Base-by-base conservation (phyloP, 1,140 invertebrate species). In the Triops cancriformis region DNA sequence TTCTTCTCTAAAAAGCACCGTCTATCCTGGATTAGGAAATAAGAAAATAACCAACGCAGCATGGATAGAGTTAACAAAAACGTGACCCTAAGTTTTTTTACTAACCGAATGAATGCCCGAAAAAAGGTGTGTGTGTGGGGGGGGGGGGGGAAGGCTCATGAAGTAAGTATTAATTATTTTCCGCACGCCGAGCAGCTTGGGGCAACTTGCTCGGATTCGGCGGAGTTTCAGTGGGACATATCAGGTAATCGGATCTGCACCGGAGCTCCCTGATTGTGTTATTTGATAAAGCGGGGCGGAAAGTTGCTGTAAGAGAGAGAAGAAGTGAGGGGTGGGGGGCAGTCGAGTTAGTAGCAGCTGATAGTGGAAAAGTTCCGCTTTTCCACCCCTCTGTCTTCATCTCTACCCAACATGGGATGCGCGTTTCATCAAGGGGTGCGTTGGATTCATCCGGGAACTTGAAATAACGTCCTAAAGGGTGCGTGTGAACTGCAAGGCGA, bases 401-500 rank as follows among this genome's bases (percentile, higher is more conserved):
- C 51, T 23, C 1, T 18, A n/a, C 18, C 23, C 14, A 64, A n/a
- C 23, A 18, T 64, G 10, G 14, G 6, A 64, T 14, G 23, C 14
- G 2, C 23, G 14, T 10, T 23, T 6, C 51, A 18, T 18, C 51
- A 11, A 64, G 51, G 51, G 51, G n/a, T 64, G 51, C 18, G 51
- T 45, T 5, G 43, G 43, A 23, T 18, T 5, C 23, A 64, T 23
- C 10, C 14, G 51, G 51, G 51, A 64, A 7, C 14, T 64, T 64
- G 18, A 64, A 64, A 10, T 64, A 64, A 64, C 23, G 14, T 64
- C 14, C 14, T 6, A 64, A 64, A 64, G 23, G 51, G 51, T 64
- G 51, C 51, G 51, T 64, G 51, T 64, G 51, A 64, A 64, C 51
- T 23, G n/a, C 51, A 23, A 64, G 51, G 51, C 51, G 51, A 64